These are phyloP conservation scores for Gulo gulo DNA, from an alignment of 2,113 vertebrate genomes.

Conservation along the genomic window DNA sequence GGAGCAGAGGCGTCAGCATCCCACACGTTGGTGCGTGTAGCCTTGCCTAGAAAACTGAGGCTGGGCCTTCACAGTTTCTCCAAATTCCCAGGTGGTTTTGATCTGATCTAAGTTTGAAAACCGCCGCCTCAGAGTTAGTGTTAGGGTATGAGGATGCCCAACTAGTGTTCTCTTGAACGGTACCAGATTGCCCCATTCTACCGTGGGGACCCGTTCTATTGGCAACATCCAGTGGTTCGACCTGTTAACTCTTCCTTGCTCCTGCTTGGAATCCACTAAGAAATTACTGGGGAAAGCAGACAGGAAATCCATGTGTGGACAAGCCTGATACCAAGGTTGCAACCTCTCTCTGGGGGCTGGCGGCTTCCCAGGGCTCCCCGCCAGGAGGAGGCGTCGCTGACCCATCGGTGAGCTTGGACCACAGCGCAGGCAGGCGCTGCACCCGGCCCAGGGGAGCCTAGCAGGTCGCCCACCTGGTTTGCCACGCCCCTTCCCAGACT, in stretches of 20 bases:
- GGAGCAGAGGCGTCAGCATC: neutral
- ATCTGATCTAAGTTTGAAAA: neutral
- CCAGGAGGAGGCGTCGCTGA: neutral
- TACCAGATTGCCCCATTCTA: neutral
- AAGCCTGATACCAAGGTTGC: neutral
- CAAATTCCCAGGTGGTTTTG: neutral
- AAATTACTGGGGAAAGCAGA: neutral
- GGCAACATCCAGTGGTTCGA: neutral
- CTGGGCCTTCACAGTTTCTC: neutral
- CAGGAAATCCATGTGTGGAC: neutral
- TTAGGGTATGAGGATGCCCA: neutral
- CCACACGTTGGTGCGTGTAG: fast-evolving
- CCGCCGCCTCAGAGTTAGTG: neutral
- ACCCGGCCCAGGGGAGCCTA: fast-evolving
- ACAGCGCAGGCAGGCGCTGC: neutral
- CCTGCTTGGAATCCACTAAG: neutral
- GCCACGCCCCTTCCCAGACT: neutral
- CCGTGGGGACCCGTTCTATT: neutral
- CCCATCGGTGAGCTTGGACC: neutral
- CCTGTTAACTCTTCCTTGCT: neutral
- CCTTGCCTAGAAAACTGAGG: no score
- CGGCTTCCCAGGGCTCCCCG: fast-evolving
- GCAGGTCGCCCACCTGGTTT: neutral
- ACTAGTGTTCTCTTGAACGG: neutral
- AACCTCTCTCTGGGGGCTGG: neutral